Evolutionary conservation across 37 sponge, comb jelly and placozoan species (phyloP).

Genomic region (Chondrilla cf. caribensis): DNA sequence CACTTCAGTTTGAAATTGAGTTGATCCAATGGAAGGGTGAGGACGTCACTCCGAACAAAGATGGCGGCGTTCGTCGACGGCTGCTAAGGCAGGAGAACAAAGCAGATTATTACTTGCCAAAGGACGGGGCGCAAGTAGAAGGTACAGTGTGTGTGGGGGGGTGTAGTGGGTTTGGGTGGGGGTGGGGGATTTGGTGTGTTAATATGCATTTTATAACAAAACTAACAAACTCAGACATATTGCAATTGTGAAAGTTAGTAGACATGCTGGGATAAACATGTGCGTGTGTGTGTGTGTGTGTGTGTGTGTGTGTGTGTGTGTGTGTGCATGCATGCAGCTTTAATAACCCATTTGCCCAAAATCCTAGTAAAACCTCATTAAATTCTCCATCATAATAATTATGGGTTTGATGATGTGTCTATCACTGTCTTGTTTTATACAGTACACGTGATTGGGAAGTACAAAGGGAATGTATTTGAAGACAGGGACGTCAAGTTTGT

Average conservation of each 20-base stretch:
- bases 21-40: slow-evolving; percentile 75
- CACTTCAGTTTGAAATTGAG: slow-evolving; percentile 93
- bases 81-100: slow-evolving; percentile 39
- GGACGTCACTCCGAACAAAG: slow-evolving; percentile 54
- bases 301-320: too few species aligned
- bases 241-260: too few species aligned
- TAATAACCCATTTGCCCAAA: too few species aligned
- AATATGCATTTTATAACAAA: too few species aligned
- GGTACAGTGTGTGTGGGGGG: slow-evolving; percentile 26
- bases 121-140: slow-evolving; percentile 65
- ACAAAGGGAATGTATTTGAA: slow-evolving; percentile 68
- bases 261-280: too few species aligned
- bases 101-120: slow-evolving; percentile 60
- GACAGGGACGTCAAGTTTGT: slow-evolving; percentile 72
- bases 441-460: slow-evolving; percentile 68
- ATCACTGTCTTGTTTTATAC: not conserved
- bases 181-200: too few species aligned
- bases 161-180: not conserved
- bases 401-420: too few species aligned
- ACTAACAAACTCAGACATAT: too few species aligned
- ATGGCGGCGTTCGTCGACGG: slow-evolving; percentile 77
- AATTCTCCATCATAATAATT: too few species aligned
- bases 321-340: too few species aligned
- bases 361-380: too few species aligned
- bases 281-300: too few species aligned